Evolutionary conservation across 2,113 vertebrate species (phyloP).

Genomic region (Ammodytes marinus): DNA sequence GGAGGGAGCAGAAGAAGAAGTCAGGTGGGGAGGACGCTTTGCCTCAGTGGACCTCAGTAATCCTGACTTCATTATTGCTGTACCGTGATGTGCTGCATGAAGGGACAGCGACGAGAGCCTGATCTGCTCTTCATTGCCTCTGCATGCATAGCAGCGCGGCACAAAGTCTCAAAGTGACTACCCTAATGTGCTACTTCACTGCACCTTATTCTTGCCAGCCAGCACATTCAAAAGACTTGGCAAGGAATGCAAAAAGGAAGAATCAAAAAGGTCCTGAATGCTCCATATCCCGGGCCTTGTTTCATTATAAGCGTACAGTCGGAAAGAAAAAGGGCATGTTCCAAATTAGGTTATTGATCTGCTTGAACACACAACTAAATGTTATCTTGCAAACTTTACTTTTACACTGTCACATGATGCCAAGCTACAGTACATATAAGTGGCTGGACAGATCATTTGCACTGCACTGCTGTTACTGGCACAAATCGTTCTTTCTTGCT

Average conservation of each 20-base stretch:
- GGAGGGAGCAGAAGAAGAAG: slow-evolving; percentile 37
- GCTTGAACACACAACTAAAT: background rate
- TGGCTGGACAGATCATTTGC: background rate
- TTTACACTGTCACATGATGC: background rate
- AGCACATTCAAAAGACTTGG: slow-evolving; percentile 19
- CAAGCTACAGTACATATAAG: background rate
- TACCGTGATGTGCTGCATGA: slow-evolving; percentile 63
- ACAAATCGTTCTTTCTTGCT: slow-evolving; percentile 14
- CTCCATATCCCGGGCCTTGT: background rate
- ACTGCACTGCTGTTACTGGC: slow-evolving; percentile 10
- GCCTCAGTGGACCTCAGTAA: slow-evolving; percentile 68
- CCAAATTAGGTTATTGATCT: background rate
- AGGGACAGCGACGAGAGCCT: slow-evolving; percentile 39
- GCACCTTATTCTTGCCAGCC: slow-evolving; percentile 26
- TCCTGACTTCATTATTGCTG: slow-evolving; percentile 69
- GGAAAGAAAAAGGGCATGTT: background rate
- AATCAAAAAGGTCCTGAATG: background rate
- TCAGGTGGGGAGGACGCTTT: slow-evolving; percentile 56
- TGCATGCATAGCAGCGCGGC: slow-evolving; percentile 22
- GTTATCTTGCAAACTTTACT: background rate
- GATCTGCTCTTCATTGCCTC: slow-evolving; percentile 32
- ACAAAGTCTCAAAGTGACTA: slow-evolving; percentile 39
- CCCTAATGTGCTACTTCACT: slow-evolving; percentile 35
- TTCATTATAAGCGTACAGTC: background rate
- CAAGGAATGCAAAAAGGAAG: background rate